Percentiles rank a stretch among this genome's conserved stretches.
These are phyloP conservation scores for Quadroppia sp. DNA, from an alignment of 2,888 invertebrate species.

Conservation along the genomic window DNA sequence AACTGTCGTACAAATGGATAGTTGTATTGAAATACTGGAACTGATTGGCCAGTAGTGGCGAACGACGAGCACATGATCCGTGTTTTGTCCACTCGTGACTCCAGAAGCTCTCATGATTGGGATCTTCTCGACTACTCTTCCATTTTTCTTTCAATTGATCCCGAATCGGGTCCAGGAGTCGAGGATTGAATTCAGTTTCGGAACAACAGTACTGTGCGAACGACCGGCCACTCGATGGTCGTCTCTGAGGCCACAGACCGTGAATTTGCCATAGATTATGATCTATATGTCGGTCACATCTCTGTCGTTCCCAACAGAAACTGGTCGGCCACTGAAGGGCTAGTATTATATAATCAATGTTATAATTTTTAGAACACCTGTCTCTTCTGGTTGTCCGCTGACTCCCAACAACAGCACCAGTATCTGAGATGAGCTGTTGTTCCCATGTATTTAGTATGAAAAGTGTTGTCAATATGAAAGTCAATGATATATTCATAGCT, in stretches of 20 bases:
- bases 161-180: neutral
- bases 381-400: neutral
- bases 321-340: conserved; percentile 37
- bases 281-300: neutral
- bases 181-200: neutral
- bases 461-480: too few species aligned
- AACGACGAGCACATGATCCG: neutral
- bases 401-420: too few species aligned
- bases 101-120: conserved; percentile 22
- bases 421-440: too few species aligned
- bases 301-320: conserved; percentile 21
- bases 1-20: neutral
- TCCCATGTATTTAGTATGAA: too few species aligned
- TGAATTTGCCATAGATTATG: conserved; percentile 34
- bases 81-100: conserved; percentile 40
- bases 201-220: conserved; percentile 8
- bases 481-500: too few species aligned
- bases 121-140: neutral
- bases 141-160: conserved; percentile 5
- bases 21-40: conserved; percentile 26
- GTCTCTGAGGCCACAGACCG: conserved; percentile 35
- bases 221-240: neutral
- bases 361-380: neutral
- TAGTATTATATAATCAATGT: conserved; percentile 10
- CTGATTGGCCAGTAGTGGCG: neutral